A percentile compares a stretch with the other conserved stretches of the same genome.
Conservation (phyloP, 2,797 vertebrate genomes). For the Onychomys torridus region DNA sequence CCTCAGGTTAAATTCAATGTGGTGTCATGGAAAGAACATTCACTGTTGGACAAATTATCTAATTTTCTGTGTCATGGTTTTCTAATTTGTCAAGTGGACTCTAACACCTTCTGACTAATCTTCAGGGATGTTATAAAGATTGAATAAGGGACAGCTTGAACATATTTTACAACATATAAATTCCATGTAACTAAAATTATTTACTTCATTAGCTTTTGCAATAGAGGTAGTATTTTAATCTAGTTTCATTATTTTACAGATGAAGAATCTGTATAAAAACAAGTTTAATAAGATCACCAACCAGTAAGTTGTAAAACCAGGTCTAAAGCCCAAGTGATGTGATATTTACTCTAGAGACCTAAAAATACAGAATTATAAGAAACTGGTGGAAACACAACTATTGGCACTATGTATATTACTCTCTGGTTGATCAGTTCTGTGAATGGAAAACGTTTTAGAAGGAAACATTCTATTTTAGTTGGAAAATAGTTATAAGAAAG, state of each 20-base stretch:
- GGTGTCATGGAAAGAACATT: background rate
- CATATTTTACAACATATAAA: slow-evolving; percentile 7
- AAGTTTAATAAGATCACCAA: slow-evolving; percentile 28
- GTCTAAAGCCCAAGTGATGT: slow-evolving; percentile 7
- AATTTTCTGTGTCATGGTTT: slow-evolving; percentile 17
- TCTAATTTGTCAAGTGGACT: slow-evolving; percentile 9
- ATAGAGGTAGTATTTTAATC: background rate
- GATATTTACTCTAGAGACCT: background rate
- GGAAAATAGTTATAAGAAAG: slow-evolving; percentile 20
- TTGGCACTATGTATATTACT: background rate
- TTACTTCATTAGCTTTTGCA: background rate
- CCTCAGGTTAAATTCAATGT: slow-evolving; percentile 42
- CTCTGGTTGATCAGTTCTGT: slow-evolving; percentile 13
- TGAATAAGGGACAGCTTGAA: slow-evolving; percentile 14
- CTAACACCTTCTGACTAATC: background rate
- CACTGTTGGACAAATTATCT: background rate
- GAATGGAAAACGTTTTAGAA: slow-evolving; percentile 14
- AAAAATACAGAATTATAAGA: background rate
- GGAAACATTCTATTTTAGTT: slow-evolving; percentile 3
- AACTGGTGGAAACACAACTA: background rate
- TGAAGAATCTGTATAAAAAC: slow-evolving; percentile 41
- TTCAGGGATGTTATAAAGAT: background rate
- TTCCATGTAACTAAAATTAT: background rate
- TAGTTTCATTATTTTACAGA: background rate
- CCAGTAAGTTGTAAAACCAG: background rate